A percentile compares a stretch with the other conserved stretches of the same genome.
These are phyloP conservation scores for Apamea monoglypha DNA, from an alignment of 2,888 invertebrate genomes.

Conservation along the genomic window DNA sequence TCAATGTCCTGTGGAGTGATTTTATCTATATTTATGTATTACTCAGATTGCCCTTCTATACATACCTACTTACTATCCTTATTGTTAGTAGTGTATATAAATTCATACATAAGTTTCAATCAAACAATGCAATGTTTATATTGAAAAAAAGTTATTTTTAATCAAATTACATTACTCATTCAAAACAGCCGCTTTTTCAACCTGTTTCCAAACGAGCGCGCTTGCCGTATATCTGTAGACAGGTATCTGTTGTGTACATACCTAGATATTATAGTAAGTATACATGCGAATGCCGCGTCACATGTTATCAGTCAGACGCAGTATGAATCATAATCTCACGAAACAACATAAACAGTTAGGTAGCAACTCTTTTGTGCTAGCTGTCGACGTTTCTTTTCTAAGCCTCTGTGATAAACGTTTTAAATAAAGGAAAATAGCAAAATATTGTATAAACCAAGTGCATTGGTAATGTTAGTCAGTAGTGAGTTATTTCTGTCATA, in stretches of 20 bases:
- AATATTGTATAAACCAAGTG: slow-evolving; percentile 17
- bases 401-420: slow-evolving; percentile 14
- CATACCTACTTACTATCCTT: neutral
- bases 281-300: slow-evolving; percentile 66
- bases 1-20: slow-evolving; percentile 67
- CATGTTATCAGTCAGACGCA: slow-evolving; percentile 72
- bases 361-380: slow-evolving; percentile 62
- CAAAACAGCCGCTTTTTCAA: slow-evolving; percentile 35
- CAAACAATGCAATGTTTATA: slow-evolving; percentile 18
- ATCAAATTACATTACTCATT: slow-evolving; percentile 16
- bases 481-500: slow-evolving; percentile 22
- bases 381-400: slow-evolving; percentile 27
- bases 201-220: slow-evolving; percentile 27
- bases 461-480: slow-evolving; percentile 23
- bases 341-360: slow-evolving; percentile 69
- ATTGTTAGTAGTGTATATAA: neutral
- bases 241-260: slow-evolving; percentile 36
- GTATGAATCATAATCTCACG: slow-evolving; percentile 71
- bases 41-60: slow-evolving; percentile 6
- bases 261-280: slow-evolving; percentile 27
- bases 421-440: slow-evolving; percentile 30
- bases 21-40: slow-evolving; percentile 48
- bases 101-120: neutral
- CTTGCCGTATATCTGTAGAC: slow-evolving; percentile 11
- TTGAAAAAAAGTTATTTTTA: slow-evolving; percentile 19